phyloP scores from a whole-genome alignment of 1,140 invertebrate genomes.

The Psilanteris sp. region DNA sequence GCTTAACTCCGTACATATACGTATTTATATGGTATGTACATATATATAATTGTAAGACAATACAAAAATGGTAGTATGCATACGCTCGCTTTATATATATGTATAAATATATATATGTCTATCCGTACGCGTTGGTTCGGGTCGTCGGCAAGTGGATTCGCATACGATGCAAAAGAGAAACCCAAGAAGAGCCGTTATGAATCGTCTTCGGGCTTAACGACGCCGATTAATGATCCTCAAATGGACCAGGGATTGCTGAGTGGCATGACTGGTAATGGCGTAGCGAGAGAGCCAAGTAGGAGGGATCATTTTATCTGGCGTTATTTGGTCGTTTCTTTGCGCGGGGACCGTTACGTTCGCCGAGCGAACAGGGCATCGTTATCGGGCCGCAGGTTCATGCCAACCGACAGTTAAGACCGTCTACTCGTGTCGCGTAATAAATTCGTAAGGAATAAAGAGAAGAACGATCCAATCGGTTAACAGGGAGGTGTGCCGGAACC shows the following conservation, averaged over 20 bases:
- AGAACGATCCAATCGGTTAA: constrained; percentile 75
- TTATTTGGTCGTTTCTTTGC: constrained; percentile 62
- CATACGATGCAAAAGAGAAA: constrained; percentile 54
- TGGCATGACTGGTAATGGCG: constrained; percentile 54
- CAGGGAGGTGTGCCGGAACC: constrained; percentile 78
- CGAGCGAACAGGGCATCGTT: constrained; percentile 63
- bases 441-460: constrained; percentile 70
- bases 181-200: constrained; percentile 53
- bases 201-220: constrained; percentile 55
- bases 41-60: too few relatives aligned
- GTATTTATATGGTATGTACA: too few relatives aligned
- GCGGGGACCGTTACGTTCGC: constrained; percentile 59
- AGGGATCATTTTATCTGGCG: constrained; percentile 63
- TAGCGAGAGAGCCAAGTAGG: constrained; percentile 35
- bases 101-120: too few relatives aligned
- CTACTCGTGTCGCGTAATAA: constrained; percentile 75
- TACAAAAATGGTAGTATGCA: too few relatives aligned
- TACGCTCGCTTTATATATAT: too few relatives aligned
- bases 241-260: constrained; percentile 50
- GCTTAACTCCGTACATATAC: too few relatives aligned
- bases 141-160: constrained; percentile 3
- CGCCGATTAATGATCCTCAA: constrained; percentile 60
- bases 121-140: too few relatives aligned
- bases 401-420: constrained; percentile 76
- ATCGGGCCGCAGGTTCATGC: constrained; percentile 78